Conservation (phyloP, 2,113 vertebrate genomes). For the Apistogramma diplotaenia region DNA sequence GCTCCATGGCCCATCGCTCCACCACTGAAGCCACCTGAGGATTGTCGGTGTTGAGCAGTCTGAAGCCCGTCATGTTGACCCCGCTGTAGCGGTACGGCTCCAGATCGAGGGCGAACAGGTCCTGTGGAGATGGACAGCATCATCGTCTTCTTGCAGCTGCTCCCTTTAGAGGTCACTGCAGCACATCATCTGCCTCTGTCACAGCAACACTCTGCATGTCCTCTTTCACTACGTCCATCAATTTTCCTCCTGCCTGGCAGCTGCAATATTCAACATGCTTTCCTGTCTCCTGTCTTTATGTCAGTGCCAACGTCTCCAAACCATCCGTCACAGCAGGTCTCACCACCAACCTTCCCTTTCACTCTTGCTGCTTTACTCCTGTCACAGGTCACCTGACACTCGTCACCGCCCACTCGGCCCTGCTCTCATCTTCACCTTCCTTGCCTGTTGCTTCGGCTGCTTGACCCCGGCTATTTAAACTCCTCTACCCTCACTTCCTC, state of each 20-base stretch:
- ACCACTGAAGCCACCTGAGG: slow-evolving; percentile 86
- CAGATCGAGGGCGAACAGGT: slow-evolving; percentile 93
- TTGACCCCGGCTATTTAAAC: neutral
- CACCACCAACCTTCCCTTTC: neutral
- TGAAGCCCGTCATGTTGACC: slow-evolving; percentile 97
- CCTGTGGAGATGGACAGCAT: slow-evolving; percentile 68
- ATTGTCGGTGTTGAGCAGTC: slow-evolving; percentile 89
- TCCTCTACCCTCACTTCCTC: neutral
- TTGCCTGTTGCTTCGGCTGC: neutral
- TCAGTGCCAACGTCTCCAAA: neutral
- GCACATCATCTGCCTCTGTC: neutral
- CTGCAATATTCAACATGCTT: neutral
- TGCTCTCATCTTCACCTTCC: neutral
- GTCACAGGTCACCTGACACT: neutral
- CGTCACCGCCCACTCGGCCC: neutral
- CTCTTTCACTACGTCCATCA: neutral
- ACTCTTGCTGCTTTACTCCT: neutral
- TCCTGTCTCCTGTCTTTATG: no score
- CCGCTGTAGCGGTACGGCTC: slow-evolving; percentile 96
- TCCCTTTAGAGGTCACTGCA: no score
- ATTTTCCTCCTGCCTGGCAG: neutral
- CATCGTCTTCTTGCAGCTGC: neutral
- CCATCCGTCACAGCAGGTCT: neutral
- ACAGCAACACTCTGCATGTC: neutral
- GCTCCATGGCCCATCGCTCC: slow-evolving; percentile 95